Evolutionary conservation across 1,140 invertebrate genomes (phyloP).

Genomic region (Arion vulgaris): DNA sequence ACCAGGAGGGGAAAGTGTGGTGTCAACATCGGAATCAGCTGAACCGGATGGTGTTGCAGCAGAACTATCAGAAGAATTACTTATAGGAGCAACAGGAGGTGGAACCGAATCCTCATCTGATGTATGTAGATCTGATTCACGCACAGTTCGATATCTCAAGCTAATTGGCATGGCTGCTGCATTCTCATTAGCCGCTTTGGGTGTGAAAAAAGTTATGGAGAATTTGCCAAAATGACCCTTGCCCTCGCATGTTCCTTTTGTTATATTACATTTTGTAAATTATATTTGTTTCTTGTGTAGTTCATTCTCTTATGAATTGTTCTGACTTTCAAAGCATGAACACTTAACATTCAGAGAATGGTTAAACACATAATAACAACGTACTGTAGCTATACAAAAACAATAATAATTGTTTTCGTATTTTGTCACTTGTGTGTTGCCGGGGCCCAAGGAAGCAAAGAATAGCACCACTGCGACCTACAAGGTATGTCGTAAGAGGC

Average conservation of each 20-base stretch:
- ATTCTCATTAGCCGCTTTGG: constrained; percentile 46
- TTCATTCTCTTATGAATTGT: background rate
- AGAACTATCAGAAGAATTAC: constrained; percentile 26
- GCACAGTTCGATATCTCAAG: constrained; percentile 44
- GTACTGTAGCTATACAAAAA: too few relatives aligned
- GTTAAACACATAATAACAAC: too few relatives aligned
- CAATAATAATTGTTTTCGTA: too few relatives aligned
- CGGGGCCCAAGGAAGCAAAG: too few relatives aligned
- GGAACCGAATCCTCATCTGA: constrained; percentile 37
- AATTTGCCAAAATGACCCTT: constrained; percentile 33
- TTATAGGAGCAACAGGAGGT: background rate
- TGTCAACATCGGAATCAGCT: constrained; percentile 10
- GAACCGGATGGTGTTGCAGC: constrained; percentile 12
- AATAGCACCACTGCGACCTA: too few relatives aligned
- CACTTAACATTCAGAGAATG: too few relatives aligned
- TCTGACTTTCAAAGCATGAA: too few relatives aligned
- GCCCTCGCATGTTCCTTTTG: background rate
- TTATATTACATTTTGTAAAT: background rate
- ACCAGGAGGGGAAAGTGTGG: constrained; percentile 15
- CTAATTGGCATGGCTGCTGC: constrained; percentile 46
- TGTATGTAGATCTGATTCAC: constrained; percentile 34
- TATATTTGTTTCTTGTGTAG: background rate
- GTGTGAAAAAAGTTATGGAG: constrained; percentile 45
- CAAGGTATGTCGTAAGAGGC: too few relatives aligned
- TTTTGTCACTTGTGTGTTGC: too few relatives aligned